Evolutionary conservation across 35 echinoderm and acorn worm species (phyloP).

Genomic region (Patiria miniata): DNA sequence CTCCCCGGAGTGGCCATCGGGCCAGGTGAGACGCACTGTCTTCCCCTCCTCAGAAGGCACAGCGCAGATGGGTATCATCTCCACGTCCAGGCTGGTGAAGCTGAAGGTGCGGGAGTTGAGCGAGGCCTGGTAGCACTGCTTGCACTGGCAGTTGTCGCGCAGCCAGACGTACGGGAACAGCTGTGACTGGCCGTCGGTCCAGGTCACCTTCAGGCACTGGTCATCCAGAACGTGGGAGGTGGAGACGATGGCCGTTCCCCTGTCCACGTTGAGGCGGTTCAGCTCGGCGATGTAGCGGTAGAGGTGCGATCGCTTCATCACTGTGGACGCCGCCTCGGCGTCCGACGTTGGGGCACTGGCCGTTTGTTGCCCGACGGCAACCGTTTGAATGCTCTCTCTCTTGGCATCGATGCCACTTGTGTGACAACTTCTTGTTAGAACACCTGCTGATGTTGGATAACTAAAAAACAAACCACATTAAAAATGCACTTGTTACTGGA

Average conservation of each 20-base stretch:
- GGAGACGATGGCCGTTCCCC: not conserved
- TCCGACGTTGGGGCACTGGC: not conserved
- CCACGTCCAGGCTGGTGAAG: slow-evolving; percentile 61
- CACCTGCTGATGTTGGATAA: too few relatives aligned
- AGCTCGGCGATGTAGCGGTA: slow-evolving; percentile 13
- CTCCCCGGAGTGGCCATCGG: slow-evolving; percentile 68
- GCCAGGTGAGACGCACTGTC: slow-evolving; percentile 57
- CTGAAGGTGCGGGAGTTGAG: slow-evolving; percentile 50
- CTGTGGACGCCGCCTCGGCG: not conserved
- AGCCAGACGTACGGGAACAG: slow-evolving; percentile 87
- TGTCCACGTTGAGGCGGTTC: not conserved
- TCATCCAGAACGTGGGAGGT: not conserved
- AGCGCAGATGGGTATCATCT: slow-evolving; percentile 41
- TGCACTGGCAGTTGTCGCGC: slow-evolving; percentile 86
- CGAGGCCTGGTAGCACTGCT: slow-evolving; percentile 59
- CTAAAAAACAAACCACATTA: too few relatives aligned
- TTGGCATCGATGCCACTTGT: not conserved
- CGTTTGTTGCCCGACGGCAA: not conserved
- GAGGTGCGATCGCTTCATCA: slow-evolving; percentile 13
- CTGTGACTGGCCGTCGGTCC: slow-evolving; percentile 46
- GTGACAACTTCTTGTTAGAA: not conserved
- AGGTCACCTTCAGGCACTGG: slow-evolving; percentile 43
- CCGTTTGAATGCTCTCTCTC: not conserved
- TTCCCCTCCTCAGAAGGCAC: slow-evolving; percentile 31
- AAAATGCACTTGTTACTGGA: too few relatives aligned